Evolutionary conservation across 2,797 vertebrate genomes (phyloP), one percentile per base, ranked within the genome.

Genomic region (Sebastes cheni): DNA sequence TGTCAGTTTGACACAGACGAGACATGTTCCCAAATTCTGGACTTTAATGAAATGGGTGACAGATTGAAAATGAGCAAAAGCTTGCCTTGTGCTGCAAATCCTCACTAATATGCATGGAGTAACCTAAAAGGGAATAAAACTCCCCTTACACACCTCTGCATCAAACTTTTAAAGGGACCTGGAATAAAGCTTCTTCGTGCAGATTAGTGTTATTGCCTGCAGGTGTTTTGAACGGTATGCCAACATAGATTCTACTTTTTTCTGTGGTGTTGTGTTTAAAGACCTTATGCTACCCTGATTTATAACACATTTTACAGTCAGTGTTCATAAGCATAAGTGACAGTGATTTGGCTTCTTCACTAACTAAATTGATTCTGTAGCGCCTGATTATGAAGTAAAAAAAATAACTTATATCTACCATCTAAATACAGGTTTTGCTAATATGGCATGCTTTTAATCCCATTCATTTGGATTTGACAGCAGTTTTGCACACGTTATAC

Each of bases 1-100:
- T 46, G 42, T 76, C 72, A 71, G 75, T 71, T 71, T 55, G 73
- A 72, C 55, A 29, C 11, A 16, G 56, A 58, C 6, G 14, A 72
- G 22, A 67, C 25, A 5, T 10, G 16, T 27, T 13, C 50, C 13
- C 50, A 67, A 8, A 46, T 10, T 39, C 22, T 61, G 14, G 11
- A 59, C 22, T 54, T 55, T 23, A 27, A 29, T 25, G 4, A 4
- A 20, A 25, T 18, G 56, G 58, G 9, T 23, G 10, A 69, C 36
- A 23, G 16, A 65, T 60, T 6, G 6, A 30, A 58, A 75, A 52
- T 16, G 2, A 50, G 65, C 10, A 42, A 30, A 74, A 59, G 8
- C 8, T 32, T 1, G 5, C 20, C 6, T 29, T 59, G 2, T 34
- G 3, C 11, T 65, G 20, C 8, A 71, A 46, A 67, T 67, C 55